Base-by-base conservation (phyloP, 1,140 invertebrate species). In the Bombus sibiricus region DNA sequence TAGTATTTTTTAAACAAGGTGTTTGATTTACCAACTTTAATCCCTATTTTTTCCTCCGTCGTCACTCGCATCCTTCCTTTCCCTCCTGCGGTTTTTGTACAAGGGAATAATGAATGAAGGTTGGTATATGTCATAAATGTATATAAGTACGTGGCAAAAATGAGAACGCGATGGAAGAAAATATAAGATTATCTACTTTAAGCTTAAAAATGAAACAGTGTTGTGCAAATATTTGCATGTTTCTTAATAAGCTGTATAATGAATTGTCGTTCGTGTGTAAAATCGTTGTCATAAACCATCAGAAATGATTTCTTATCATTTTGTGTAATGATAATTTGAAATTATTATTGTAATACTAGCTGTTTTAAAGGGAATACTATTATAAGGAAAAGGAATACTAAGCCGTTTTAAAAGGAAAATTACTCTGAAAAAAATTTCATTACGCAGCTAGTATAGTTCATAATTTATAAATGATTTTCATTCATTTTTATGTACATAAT, bases 21-120 rank as follows among this genome's bases (percentile, higher is more conserved):
- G 39, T 73, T n/a, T 64, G 37, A 57, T 43, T 53, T 82, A 59
- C 43, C 41, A 43, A 39, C 57, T 64, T 74, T 75, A 82, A 75
- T 66, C 25, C 39, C 18, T 72, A 39, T 64, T 82, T 43, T 82
- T 43, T 32, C 57, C 13, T 32, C n/a, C 13, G 71, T 74, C 72
- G 72, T 75, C 57, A 62, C 39, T 43, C 53, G 32, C 13, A 22
- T 25, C 32, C n/a, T 47, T 75, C 47, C 72, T n/a, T 64, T 37
- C 9, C 3, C 22, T 39, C 5, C 37, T 13, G 32, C 59, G 32
- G 72, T 75, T 82, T 69, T 80, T 69, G 8, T 39, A n/a, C 64
- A 68, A 39, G 78, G 32, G 43, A 80, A 80, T 80, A 80, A 80
- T n/a, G 64, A 25, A 80, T 53, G 62, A 34, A 73, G 59, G 39